These are phyloP conservation scores for Budorcas taxicolor DNA, from an alignment of 2,113 vertebrate species.

Conservation along the genomic window DNA sequence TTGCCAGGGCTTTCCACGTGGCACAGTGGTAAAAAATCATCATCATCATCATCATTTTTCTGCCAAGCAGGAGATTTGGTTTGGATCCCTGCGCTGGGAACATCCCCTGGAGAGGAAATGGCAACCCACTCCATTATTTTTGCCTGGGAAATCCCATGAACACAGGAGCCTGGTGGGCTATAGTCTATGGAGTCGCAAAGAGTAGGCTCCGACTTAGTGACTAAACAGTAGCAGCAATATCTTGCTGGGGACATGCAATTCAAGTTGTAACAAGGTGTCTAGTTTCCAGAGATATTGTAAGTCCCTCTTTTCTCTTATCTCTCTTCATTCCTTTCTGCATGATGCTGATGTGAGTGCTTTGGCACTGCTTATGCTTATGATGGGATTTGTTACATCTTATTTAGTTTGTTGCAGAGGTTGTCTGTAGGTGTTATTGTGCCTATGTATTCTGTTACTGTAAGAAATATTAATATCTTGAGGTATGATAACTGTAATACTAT, in stretches of 20 bases:
- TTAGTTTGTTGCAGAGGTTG: not conserved
- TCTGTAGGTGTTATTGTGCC: not conserved
- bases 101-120: not conserved
- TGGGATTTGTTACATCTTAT: not conserved
- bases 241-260: not conserved
- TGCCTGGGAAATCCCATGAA: not conserved
- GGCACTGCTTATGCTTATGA: not conserved
- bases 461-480: not conserved
- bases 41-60: not conserved
- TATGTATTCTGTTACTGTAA: not conserved
- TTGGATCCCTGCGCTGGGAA: not conserved
- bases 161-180: not conserved
- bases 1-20: not conserved
- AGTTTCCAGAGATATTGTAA: not conserved
- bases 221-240: not conserved
- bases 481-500: not conserved
- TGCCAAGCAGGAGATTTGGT: not conserved
- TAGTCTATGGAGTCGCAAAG: not conserved
- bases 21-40: not conserved
- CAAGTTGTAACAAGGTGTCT: not conserved
- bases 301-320: not conserved
- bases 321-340: not conserved
- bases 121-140: not conserved
- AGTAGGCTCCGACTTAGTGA: not conserved
- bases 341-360: not conserved